A percentile compares a stretch with the other conserved stretches of the same genome.
Conservation (phyloP, 2,113 vertebrate species). For the Xiphorhynchus elegans region DNA sequence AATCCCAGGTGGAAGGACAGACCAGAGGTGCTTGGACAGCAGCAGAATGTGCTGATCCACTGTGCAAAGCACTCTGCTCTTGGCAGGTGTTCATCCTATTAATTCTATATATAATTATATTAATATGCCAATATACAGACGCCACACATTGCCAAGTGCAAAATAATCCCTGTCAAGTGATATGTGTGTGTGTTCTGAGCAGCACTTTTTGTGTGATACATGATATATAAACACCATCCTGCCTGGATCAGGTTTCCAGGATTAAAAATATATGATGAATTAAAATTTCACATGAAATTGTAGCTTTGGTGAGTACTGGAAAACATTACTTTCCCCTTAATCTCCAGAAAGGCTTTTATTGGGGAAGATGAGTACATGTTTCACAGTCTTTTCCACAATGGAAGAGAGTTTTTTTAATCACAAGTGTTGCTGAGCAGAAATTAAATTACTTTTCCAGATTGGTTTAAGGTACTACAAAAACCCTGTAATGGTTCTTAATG, state of each 20-base stretch:
- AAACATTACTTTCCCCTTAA: neutral
- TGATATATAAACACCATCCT: neutral
- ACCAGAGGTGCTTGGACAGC: neutral
- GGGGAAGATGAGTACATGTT: slow-evolving; percentile 20
- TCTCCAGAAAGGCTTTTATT: neutral
- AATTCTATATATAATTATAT: neutral
- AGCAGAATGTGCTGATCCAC: neutral
- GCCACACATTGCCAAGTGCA: neutral
- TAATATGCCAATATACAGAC: neutral
- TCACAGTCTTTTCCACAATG: slow-evolving; percentile 23
- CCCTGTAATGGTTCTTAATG: neutral
- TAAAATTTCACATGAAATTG: slow-evolving; percentile 36
- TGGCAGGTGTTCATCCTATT: neutral
- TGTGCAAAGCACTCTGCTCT: neutral
- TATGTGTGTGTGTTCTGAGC: neutral
- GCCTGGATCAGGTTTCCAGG: neutral
- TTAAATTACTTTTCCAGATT: slow-evolving; percentile 40
- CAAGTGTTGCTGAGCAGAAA: neutral
- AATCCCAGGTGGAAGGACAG: neutral
- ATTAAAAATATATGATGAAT: slow-evolving; percentile 16
- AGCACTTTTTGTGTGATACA: neutral
- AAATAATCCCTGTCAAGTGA: neutral
- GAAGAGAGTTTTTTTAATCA: neutral
- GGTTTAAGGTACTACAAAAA: neutral
- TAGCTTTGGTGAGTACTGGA: slow-evolving; percentile 22